A percentile compares a stretch with the other conserved stretches of the same genome.
These are phyloP conservation scores for Tadarida brasiliensis DNA, from an alignment of 2,797 vertebrate genomes.

Conservation along the genomic window DNA sequence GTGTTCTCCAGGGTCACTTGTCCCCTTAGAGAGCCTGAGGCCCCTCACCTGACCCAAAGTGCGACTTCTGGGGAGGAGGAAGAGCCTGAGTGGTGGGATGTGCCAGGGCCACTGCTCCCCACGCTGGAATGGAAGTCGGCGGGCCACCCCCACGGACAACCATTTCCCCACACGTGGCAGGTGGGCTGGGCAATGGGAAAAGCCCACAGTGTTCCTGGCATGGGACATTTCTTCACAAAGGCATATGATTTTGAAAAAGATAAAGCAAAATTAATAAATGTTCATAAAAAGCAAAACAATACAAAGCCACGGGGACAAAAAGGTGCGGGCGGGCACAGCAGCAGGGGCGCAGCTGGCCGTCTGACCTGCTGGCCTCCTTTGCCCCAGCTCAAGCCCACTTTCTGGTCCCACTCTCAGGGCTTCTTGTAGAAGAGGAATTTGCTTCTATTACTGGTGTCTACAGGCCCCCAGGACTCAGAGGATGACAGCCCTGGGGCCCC, in stretches of 20 bases:
- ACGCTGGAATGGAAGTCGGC: neutral
- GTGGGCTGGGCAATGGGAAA: neutral
- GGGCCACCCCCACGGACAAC: too few relatives aligned
- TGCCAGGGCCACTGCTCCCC: neutral
- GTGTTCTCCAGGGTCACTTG: neutral
- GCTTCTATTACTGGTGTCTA: neutral
- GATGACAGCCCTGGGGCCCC: neutral
- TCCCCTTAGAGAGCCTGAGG: neutral
- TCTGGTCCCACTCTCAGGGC: neutral
- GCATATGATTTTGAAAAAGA: neutral
- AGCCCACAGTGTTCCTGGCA: neutral
- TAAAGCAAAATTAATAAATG: neutral
- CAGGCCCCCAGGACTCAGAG: neutral
- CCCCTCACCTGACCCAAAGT: neutral
- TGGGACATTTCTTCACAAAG: neutral
- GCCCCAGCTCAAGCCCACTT: too few relatives aligned
- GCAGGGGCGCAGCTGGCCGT: accelerated
- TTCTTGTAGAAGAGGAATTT: neutral
- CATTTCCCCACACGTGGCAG: accelerated
- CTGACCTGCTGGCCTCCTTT: accelerated
- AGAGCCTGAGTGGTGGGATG: neutral
- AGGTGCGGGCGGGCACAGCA: accelerated
- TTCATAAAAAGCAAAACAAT: neutral
- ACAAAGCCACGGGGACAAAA: neutral
- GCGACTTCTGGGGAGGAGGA: neutral